A percentile compares a stretch with the other conserved stretches of the same genome.
phyloP scores from a whole-genome alignment of 2,797 vertebrate genomes.

The Phrynocephalus vlangalii region DNA sequence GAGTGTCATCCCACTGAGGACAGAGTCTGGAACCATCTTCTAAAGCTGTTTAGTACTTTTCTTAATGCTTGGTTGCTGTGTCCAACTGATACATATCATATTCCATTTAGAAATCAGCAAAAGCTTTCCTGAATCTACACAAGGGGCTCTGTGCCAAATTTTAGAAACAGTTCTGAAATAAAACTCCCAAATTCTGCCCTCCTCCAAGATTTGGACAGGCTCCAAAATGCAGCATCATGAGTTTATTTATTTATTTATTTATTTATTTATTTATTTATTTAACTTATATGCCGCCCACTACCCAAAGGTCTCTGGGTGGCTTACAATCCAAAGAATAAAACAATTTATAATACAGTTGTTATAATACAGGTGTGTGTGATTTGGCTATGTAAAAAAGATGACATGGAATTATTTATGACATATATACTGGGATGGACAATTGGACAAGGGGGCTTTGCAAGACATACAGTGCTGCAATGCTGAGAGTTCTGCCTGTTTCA shows the following conservation, averaged over 20 bases:
- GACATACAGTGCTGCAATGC: conserved; percentile 61
- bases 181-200: conserved; percentile 52
- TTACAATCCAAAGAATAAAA: no score
- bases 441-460: conserved; percentile 45
- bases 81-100: conserved; percentile 38
- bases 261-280: no score
- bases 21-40: not conserved
- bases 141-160: conserved; percentile 41
- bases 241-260: no score
- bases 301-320: no score
- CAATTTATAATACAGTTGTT: conserved; percentile 10
- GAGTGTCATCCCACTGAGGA: no score
- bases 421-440: conserved; percentile 35
- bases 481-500: conserved; percentile 47
- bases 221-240: conserved; percentile 37
- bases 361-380: conserved; percentile 44
- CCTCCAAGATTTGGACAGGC: conserved; percentile 47
- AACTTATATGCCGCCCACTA: no score
- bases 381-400: conserved; percentile 60
- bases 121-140: conserved; percentile 39
- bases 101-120: conserved; percentile 18
- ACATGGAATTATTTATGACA: conserved; percentile 63
- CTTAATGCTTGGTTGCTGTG: conserved; percentile 49
- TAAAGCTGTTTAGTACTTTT: conserved; percentile 36
- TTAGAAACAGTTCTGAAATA: conserved; percentile 38